These are phyloP conservation scores for Pipa parva DNA, from an alignment of 2,113 vertebrate genomes.

Conservation along the genomic window DNA sequence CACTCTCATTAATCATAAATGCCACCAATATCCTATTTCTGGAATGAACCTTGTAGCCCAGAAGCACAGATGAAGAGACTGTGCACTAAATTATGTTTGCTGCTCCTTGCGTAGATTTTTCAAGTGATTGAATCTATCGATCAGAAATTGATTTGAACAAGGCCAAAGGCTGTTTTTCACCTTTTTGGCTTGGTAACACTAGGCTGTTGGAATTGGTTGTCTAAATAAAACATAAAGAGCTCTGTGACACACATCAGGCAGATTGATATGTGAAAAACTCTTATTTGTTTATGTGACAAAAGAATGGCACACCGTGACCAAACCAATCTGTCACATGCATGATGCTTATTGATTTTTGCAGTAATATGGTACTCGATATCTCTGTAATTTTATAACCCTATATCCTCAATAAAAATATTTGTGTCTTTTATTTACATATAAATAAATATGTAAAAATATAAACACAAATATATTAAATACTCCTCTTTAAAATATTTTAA, in stretches of 20 bases:
- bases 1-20: too few relatives aligned
- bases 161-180: neutral
- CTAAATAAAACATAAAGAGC: neutral
- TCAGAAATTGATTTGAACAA: neutral
- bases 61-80: neutral
- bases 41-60: neutral
- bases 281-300: neutral
- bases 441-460: too few relatives aligned
- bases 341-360: neutral
- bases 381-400: too few relatives aligned
- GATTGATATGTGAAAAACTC: neutral
- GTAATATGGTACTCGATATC: too few relatives aligned
- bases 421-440: too few relatives aligned
- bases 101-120: neutral
- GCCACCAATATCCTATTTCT: neutral
- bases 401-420: too few relatives aligned
- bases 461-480: too few relatives aligned
- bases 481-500: too few relatives aligned
- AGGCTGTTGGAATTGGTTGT: too few relatives aligned
- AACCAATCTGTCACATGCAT: neutral
- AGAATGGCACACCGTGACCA: neutral
- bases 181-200: too few relatives aligned
- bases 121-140: neutral
- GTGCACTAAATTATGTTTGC: neutral
- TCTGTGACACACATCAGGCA: neutral